Evolutionary conservation across 2,113 vertebrate species (phyloP).

Genomic region (Silurus asotus): DNA sequence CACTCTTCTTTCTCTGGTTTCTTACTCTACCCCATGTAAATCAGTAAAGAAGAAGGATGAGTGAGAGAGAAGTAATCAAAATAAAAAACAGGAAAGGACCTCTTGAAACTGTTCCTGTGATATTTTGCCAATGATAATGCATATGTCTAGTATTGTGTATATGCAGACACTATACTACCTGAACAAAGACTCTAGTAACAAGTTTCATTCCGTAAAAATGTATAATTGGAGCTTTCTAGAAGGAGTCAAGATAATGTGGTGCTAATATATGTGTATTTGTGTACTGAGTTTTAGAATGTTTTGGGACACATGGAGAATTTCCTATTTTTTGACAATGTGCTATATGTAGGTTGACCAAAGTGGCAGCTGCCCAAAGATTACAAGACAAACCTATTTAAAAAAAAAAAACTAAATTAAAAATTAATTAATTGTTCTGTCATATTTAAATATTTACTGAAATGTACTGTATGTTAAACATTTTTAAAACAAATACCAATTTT

Average conservation of each 20-base stretch:
- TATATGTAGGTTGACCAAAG: constrained; percentile 28
- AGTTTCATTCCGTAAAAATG: not conserved
- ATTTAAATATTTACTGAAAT: constrained; percentile 26
- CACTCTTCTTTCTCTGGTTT: constrained; percentile 81
- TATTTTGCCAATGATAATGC: not conserved
- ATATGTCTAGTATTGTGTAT: constrained; percentile 38
- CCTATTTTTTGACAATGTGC: constrained; percentile 32
- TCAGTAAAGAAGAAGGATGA: not conserved
- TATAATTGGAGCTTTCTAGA: constrained; percentile 17
- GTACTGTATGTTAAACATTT: constrained; percentile 12
- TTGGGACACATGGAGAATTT: constrained; percentile 27
- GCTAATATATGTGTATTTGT: constrained; percentile 32
- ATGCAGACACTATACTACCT: constrained; percentile 20
- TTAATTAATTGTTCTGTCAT: constrained; percentile 14
- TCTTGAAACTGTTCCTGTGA: constrained; percentile 21
- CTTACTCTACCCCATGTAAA: constrained; percentile 55
- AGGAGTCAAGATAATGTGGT: constrained; percentile 27
- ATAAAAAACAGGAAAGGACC: not conserved
- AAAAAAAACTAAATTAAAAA: not conserved
- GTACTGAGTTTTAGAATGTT: constrained; percentile 9
- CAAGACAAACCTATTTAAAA: constrained; percentile 17
- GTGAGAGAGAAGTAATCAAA: not conserved
- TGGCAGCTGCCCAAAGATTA: constrained; percentile 30
- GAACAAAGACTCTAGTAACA: constrained; percentile 39
- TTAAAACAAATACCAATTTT: constrained; percentile 4